These are phyloP conservation scores for Laodelphax striatellus DNA, from an alignment of 1,140 invertebrate genomes.

Conservation along the genomic window DNA sequence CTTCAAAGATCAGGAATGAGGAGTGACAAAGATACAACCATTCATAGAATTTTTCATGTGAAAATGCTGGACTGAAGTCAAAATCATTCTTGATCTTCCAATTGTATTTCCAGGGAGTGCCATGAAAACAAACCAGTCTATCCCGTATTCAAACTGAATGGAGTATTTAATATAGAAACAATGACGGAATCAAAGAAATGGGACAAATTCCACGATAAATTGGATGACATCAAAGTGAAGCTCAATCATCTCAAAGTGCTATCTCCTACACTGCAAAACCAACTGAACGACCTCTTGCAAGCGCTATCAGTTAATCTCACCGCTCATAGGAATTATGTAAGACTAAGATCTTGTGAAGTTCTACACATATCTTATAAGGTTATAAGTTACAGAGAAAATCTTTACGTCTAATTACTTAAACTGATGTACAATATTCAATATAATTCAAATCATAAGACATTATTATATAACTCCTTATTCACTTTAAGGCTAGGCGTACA, in stretches of 20 bases:
- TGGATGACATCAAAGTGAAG: constrained; percentile 36
- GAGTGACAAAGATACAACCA: no score
- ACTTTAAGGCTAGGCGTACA: no score
- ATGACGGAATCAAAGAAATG: constrained; percentile 46
- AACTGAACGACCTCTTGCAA: constrained; percentile 49
- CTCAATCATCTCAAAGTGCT: constrained; percentile 37
- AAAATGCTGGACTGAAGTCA: no score
- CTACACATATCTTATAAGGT: no score
- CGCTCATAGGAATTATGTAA: constrained; percentile 36
- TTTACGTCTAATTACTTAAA: no score
- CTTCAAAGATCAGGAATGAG: no score
- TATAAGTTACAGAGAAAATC: no score
- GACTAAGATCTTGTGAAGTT: no score
- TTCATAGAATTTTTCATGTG: no score
- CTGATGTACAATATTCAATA: no score
- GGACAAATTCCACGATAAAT: constrained; percentile 38
- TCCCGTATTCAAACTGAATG: constrained; percentile 54
- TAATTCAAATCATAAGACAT: no score
- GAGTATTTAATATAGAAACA: constrained; percentile 47
- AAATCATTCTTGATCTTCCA: neutral
- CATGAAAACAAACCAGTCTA: constrained; percentile 54
- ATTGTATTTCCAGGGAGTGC: constrained; percentile 42
- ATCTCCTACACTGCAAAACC: constrained; percentile 41
- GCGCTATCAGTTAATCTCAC: constrained; percentile 54
- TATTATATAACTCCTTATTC: no score